phyloP scores from a whole-genome alignment of 92 coral and sea anemone genomes.

The Actinostola sp. region DNA sequence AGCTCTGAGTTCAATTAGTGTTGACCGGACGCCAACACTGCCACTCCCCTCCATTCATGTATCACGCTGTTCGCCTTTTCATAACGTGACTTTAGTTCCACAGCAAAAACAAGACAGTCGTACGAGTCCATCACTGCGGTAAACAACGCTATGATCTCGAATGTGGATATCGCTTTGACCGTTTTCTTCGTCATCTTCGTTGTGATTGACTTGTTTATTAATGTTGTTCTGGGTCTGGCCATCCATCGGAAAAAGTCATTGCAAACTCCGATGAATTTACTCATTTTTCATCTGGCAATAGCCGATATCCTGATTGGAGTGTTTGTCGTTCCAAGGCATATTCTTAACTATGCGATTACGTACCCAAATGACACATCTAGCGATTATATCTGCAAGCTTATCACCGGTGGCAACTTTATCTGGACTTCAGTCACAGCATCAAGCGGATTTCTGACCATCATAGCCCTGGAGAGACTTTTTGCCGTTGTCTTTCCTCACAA shows the following conservation, averaged over 20 bases:
- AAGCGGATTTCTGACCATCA: constrained; percentile 68
- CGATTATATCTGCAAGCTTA: constrained; percentile 58
- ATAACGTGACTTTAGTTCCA: neutral
- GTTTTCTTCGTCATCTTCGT: constrained; percentile 47
- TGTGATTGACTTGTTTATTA: constrained; percentile 24
- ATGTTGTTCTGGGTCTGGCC: constrained; percentile 33
- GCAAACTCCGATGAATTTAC: constrained; percentile 60
- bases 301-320: constrained; percentile 38
- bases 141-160: constrained; percentile 4
- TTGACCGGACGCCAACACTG: no score
- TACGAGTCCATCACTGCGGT: neutral
- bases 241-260: constrained; percentile 40
- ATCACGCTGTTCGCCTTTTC: no score
- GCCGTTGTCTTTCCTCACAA: constrained; percentile 71
- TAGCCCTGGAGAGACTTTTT: constrained; percentile 68
- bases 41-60: neutral
- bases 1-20: no score
- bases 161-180: constrained; percentile 28
- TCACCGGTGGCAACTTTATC: constrained; percentile 74
- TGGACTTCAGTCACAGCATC: constrained; percentile 74
- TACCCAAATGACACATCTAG: constrained; percentile 35
- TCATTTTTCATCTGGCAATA: constrained; percentile 40
- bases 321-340: constrained; percentile 56
- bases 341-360: constrained; percentile 34
- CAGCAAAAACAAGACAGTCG: constrained; percentile 1